Base-by-base conservation (phyloP, 2,797 vertebrate species). In the Artibeus jamaicensis region DNA sequence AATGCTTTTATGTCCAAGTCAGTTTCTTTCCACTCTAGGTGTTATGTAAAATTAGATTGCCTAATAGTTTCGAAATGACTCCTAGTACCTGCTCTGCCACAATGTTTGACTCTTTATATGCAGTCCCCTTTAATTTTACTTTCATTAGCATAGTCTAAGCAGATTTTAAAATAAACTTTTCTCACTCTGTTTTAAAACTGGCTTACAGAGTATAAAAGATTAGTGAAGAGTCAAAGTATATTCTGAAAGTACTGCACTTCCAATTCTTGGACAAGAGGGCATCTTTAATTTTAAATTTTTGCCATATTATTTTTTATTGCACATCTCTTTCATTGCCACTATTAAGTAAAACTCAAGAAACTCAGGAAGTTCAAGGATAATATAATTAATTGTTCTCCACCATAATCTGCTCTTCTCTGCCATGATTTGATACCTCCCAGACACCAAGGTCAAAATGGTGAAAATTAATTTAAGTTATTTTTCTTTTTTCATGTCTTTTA, bases 51-150 rank as follows among this genome's bases (percentile, higher is more conserved):
- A 83, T 93, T 55, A 96, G 65, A 93, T 81, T 94, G 48, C 53
- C 84, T 94, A 89, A 95, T 91, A 94, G 89, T 96, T 83, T 94
- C 32, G 39, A 95, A 91, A 84, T 46, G 65, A 92, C 76, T 12
- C 34, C 94, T 55, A 81, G n/a, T 19, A 39, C 50, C 94, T 93
- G 22, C 21, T 93, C 29, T 95, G 95, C 94, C 76, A 79, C 39
- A 87, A 37, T 57, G 21, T 42, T 26, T 93, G 55, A 83, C 59
- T 93, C 32, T 85, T 82, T 89, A 26, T 78, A 78, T 82, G 81
- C 55, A 84, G 42, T 9, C 7, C 24, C 15, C 14, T 88, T 89
- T 96, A 91, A 86, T 67, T 83, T 71, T 95, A 32, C 24, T 46
- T 32, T 81, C 86, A 91, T 94, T 95, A 91, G 57, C 18, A 26